Percentiles rank a stretch among this genome's conserved stretches.
These are phyloP conservation scores for Bungarus multicinctus DNA, from an alignment of 2,113 vertebrate genomes.

Conservation along the genomic window DNA sequence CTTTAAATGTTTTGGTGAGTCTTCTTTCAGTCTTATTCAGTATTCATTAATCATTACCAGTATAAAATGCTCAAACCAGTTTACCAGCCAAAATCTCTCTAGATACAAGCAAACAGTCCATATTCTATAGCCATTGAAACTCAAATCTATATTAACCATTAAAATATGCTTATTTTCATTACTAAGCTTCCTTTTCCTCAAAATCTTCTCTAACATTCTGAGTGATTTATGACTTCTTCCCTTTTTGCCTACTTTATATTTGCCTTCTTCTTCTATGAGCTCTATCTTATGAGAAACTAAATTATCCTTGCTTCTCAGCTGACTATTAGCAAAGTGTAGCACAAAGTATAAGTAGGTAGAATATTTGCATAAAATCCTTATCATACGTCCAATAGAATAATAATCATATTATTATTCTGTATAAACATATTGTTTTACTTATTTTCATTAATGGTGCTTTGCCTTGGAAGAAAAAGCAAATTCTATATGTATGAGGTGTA, in stretches of 20 bases:
- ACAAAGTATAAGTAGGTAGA: background rate
- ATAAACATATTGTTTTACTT: background rate
- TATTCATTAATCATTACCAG: background rate
- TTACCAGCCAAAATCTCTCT: background rate
- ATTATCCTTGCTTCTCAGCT: background rate
- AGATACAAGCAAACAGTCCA: background rate
- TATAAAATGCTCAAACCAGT: background rate
- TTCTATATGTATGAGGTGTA: background rate
- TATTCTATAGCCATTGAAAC: background rate
- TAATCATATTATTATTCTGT: background rate
- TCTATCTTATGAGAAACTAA: background rate
- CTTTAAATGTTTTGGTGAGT: background rate
- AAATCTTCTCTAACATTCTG: background rate
- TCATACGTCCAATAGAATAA: background rate
- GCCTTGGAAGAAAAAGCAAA: constrained; percentile 6
- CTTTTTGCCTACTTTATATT: background rate
- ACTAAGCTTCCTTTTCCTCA: background rate
- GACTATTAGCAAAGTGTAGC: background rate
- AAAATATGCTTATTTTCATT: background rate
- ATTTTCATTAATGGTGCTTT: background rate
- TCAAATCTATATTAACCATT: background rate
- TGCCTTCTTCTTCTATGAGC: background rate
- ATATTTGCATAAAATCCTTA: constrained; percentile 8
- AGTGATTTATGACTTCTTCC: background rate
- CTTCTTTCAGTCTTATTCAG: background rate